phyloP scores from a whole-genome alignment of 2,797 vertebrate genomes.

The Sebastes hubbsi region DNA sequence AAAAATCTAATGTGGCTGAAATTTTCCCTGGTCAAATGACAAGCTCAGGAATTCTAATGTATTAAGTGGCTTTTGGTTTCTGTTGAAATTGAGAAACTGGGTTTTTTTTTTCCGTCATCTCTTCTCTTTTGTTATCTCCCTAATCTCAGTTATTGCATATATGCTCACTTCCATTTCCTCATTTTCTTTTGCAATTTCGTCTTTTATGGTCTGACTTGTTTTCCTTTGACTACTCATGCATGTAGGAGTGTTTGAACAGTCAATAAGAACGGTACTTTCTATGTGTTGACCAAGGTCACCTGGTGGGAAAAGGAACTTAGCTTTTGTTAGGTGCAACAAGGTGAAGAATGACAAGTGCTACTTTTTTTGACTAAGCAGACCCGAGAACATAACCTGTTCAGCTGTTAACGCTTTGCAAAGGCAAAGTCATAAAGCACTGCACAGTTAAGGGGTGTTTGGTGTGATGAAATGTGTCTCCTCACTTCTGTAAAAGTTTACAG shows the following conservation, averaged over 20 bases:
- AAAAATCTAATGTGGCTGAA: conserved; percentile 57
- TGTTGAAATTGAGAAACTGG: conserved; percentile 31
- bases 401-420: not conserved
- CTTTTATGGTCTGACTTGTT: conserved; percentile 5
- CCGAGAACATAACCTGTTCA: not conserved
- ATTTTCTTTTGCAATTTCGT: conserved; percentile 31
- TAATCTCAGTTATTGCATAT: conserved; percentile 36
- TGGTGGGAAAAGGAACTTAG: conserved; percentile 1
- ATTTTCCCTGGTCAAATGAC: conserved; percentile 38
- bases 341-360: not conserved
- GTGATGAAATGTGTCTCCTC: not conserved
- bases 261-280: not conserved
- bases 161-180: conserved; percentile 57
- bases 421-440: not conserved
- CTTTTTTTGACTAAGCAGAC: not conserved
- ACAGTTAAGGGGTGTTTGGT: not conserved
- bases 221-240: conserved; percentile 31
- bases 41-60: conserved; percentile 14
- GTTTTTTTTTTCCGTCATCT: not conserved
- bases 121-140: not conserved
- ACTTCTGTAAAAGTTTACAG: conserved; percentile 23
- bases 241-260: conserved; percentile 30
- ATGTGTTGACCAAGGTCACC: not conserved
- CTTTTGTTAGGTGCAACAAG: not conserved
- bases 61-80: not conserved